These are phyloP conservation scores for Tenthredo distinguenda DNA, from an alignment of 2,888 invertebrate species.

Conservation along the genomic window DNA sequence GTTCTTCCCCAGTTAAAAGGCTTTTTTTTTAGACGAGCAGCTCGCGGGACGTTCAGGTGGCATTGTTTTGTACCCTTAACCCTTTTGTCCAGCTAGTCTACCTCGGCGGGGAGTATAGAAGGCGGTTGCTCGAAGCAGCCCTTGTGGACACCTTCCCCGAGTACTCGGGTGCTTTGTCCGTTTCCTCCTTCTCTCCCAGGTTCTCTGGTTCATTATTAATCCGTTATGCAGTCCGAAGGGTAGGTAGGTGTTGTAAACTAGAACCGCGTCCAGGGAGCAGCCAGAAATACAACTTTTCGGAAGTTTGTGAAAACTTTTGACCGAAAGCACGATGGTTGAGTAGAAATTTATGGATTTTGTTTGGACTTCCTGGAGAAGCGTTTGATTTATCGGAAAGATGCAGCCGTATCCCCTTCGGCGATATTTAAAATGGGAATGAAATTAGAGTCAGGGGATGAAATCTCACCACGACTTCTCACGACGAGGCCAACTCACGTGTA, in stretches of 20 bases:
- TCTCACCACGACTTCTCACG: neutral
- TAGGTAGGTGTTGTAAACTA: slow-evolving; percentile 59
- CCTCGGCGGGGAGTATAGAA: neutral
- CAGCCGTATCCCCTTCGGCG: neutral
- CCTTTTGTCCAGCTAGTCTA: slow-evolving; percentile 31
- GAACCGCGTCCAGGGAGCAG: slow-evolving; percentile 61
- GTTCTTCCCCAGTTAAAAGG: neutral
- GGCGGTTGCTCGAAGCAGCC: slow-evolving; percentile 29
- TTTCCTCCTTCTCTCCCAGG: slow-evolving; percentile 21
- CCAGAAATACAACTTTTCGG: slow-evolving; percentile 75
- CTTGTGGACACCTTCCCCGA: neutral
- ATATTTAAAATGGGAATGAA: slow-evolving; percentile 1
- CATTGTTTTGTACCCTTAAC: neutral
- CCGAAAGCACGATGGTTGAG: slow-evolving; percentile 64
- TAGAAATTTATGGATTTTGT: slow-evolving; percentile 51
- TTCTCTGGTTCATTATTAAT: slow-evolving; percentile 68
- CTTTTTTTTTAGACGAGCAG: slow-evolving; percentile 4
- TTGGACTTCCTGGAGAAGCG: slow-evolving; percentile 23
- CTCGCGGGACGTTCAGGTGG: neutral
- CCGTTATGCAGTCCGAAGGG: slow-evolving; percentile 60
- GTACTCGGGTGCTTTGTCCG: slow-evolving; percentile 44
- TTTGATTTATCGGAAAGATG: slow-evolving; percentile 49
- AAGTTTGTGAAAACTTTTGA: slow-evolving; percentile 75
- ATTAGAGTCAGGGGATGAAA: neutral
- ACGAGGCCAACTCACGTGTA: neutral